Evolutionary conservation across 1,140 invertebrate genomes (phyloP).

Genomic region (Platyura marginata): DNA sequence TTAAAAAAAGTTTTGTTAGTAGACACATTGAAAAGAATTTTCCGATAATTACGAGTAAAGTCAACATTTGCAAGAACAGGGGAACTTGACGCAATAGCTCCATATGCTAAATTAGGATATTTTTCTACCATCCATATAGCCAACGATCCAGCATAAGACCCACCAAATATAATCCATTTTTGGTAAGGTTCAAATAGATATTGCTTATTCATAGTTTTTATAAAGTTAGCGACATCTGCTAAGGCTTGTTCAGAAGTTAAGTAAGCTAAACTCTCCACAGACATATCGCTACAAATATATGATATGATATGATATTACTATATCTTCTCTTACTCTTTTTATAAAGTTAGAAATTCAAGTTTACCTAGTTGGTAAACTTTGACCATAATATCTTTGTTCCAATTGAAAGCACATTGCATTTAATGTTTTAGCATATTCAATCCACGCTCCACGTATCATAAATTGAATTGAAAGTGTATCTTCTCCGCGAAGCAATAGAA

Average conservation of each 20-base stretch:
- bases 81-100: conserved; percentile 69
- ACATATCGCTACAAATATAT: conserved; percentile 17
- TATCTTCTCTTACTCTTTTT: no score
- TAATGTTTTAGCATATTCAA: conserved; percentile 39
- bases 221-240: conserved; percentile 71
- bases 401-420: conserved; percentile 55
- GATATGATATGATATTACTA: no score
- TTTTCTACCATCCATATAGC: conserved; percentile 82
- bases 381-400: conserved; percentile 32
- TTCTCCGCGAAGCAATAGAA: not conserved
- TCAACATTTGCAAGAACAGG: conserved; percentile 70
- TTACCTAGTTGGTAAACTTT: not conserved
- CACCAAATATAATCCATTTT: conserved; percentile 88
- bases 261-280: conserved; percentile 56
- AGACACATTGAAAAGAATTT: no score
- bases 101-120: conserved; percentile 76
- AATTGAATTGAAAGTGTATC: not conserved
- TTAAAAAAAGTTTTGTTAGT: no score
- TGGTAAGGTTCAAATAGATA: conserved; percentile 37
- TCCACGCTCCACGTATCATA: conserved; percentile 27
- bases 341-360: no score
- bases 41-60: conserved; percentile 42
- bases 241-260: conserved; percentile 74
- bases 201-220: conserved; percentile 41
- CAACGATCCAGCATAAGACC: conserved; percentile 79